Base-by-base conservation (phyloP, 2,113 vertebrate genomes). In the Psephotus haematonotus region DNA sequence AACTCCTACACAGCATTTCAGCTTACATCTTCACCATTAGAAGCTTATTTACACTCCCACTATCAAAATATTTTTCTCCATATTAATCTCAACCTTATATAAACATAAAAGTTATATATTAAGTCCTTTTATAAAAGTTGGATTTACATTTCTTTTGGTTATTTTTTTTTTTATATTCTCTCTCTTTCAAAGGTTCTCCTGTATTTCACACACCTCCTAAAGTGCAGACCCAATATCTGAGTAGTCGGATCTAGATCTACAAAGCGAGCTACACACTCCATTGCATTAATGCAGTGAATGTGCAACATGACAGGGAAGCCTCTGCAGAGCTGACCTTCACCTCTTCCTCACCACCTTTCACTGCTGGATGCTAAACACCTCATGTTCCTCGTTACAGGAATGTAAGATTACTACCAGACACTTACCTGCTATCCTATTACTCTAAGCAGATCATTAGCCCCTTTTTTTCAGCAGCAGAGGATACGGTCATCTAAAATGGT, bases 361-460 rank as follows among this genome's bases (percentile, higher is more conserved):
- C n/a, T 14, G 43, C 9, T 46, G 17, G n/a, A 23, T 33, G 29
- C 22, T 28, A 4, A 72, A 75, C 15, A 16, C 13, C 41, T 64
- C n/a, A 14, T 0, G 3, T 11, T 33, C 4, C 2, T 43, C 29
- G 4, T 29, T 35, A 55, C 0, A 41, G 17, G 18, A 64, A 49
- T 11, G 1, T 7, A 35, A 52, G 24, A 35, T 23, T n/a, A 22
- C 44, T 23, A 37, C 12, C 14, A 55, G 27, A 27, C 20, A 44
- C n/a, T 17, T 55, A 67, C 10, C 11, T 57, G 28, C 15, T 60
- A 19, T 17, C 17, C 33, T 46, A 3, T 37, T 43, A 33, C 59
- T 19, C 33, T 35, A 59, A 75, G 53, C 9, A 65, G 44, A 82
- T 77, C 0, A 0, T n/a, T 11, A 69, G 37, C 17, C 17, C 6